Evolutionary conservation across 2,797 vertebrate species (phyloP).

Genomic region (Lagothrix lagotricha): DNA sequence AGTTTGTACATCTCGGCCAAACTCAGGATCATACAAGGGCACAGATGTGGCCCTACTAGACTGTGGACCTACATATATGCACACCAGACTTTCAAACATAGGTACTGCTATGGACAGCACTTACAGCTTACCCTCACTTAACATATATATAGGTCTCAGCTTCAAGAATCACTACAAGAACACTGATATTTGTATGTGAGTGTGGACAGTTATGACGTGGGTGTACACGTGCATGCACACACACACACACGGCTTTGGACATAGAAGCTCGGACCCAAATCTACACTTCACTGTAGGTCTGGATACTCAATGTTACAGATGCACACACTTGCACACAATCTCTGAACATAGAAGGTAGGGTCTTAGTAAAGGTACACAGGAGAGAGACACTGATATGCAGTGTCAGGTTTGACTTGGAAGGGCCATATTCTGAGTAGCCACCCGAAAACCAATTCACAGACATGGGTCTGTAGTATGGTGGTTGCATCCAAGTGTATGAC

Average conservation of each 20-base stretch:
- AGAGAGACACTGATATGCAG: too few species aligned
- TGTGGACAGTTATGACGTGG: neutral
- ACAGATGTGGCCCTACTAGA: neutral
- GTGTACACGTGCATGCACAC: neutral
- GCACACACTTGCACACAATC: neutral
- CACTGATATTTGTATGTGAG: neutral
- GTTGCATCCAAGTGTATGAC: too few species aligned
- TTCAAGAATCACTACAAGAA: too few species aligned
- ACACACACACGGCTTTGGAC: neutral
- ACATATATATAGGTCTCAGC: too few species aligned
- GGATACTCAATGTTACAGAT: neutral
- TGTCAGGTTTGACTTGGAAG: too few species aligned
- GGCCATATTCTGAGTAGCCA: too few species aligned
- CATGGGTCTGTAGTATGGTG: neutral
- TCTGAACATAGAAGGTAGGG: too few species aligned
- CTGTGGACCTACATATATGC: neutral
- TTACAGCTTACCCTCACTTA: too few species aligned
- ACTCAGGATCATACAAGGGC: neutral
- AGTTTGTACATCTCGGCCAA: neutral
- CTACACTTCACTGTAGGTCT: neutral
- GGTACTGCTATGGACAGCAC: too few species aligned
- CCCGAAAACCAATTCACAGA: neutral
- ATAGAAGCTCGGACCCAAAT: neutral
- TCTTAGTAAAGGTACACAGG: neutral
- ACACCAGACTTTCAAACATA: neutral